Base-by-base conservation (phyloP, 2,888 invertebrate species). In the Acrobasis repandana region DNA sequence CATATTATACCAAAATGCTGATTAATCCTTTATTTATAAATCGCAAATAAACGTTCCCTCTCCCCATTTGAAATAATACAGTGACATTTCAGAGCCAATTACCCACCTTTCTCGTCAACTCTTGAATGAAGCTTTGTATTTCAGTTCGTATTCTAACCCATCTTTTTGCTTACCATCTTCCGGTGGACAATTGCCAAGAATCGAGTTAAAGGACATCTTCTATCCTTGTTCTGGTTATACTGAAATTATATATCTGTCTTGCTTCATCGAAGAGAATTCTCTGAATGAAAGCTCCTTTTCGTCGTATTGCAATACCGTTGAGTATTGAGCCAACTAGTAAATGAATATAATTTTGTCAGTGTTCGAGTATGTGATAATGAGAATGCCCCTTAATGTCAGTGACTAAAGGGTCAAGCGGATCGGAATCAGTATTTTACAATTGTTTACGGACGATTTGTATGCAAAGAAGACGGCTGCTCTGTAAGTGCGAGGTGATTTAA, bases 141-240 rank as follows among this genome's bases (percentile, higher is more conserved):
- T 87, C 81, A 83, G 86, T 82, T 82, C 81, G 80, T 74, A 80
- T 83, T 82, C 79, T 73, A 75, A 77, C 71, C 81, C 71, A 75
- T 86, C 88, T 84, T 89, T 82, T 91, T 90, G 84, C 84, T 83
- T 79, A 83, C 82, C 82, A 82, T 80, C 83, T 90, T 91, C 91
- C 91, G 85, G 91, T 91, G 91, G 91, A 90, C 89, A 86, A 88
- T 86, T 91, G 91, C 91, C 91, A 91, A 91, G 90, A 86, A 78
- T 80, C 75, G 79, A 82, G 77, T 74, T 81, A 80, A 54, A 86
- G 82, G 82, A 80, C 74, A 77, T 81, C 65, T 34, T 56, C 71
- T 62, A 36, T 85, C 85, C 65, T 67, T 69, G 43, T 83, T 75
- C 14, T 61, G 59, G 82, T 34, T 58, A 49, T 58, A 11, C 11